Evolutionary conservation across 2,113 vertebrate species (phyloP).

Genomic region (Alethe diademata): DNA sequence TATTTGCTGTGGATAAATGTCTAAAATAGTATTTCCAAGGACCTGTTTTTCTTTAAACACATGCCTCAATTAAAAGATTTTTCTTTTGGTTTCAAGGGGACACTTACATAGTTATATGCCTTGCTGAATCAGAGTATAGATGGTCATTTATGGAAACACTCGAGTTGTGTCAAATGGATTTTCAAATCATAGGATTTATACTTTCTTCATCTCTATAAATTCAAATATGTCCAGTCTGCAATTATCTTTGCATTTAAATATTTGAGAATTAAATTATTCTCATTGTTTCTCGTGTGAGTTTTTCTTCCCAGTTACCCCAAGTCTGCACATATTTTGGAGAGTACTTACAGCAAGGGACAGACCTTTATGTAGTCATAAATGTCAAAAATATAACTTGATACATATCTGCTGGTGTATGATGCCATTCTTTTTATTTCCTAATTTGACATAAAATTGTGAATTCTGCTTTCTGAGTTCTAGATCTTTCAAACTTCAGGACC

Average conservation of each 20-base stretch:
- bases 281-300: background rate
- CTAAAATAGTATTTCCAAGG: background rate
- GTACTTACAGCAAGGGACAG: background rate
- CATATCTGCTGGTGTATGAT: background rate
- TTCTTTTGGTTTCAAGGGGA: background rate
- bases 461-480: background rate
- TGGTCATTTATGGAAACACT: background rate
- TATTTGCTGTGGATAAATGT: background rate
- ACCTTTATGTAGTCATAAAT: background rate
- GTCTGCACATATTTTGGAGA: background rate
- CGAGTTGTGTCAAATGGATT: background rate
- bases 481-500: background rate
- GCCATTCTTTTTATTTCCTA: background rate
- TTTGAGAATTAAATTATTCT: background rate
- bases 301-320: background rate
- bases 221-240: background rate
- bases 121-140: background rate
- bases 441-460: background rate
- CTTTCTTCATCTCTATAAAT: background rate
- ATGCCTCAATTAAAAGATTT: background rate
- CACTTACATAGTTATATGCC: background rate
- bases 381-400: background rate
- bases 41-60: background rate
- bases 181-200: background rate
- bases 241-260: background rate